These are phyloP conservation scores for Drosophila longiperda DNA, from an alignment of 2,888 invertebrate species.

Conservation along the genomic window DNA sequence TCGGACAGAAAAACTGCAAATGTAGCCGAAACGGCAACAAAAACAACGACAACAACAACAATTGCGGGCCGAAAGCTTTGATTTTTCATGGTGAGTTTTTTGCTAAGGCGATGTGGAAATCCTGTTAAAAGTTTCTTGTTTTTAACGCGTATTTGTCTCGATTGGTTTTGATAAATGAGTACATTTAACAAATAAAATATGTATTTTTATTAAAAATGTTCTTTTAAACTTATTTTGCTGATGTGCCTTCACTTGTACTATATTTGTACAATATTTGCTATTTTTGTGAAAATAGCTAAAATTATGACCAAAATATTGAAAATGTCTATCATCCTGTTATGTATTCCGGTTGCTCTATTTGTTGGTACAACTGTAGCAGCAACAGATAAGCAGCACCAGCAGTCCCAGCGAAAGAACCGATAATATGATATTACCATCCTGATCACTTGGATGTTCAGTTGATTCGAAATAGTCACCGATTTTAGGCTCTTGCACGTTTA, in stretches of 20 bases:
- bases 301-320: neutral
- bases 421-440: constrained; percentile 9
- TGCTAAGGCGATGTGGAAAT: neutral
- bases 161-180: neutral
- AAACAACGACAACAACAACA: constrained; percentile 18
- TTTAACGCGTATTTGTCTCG: neutral
- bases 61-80: constrained; percentile 16
- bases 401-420: constrained; percentile 22
- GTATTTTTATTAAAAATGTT: neutral
- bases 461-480: neutral
- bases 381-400: constrained; percentile 32
- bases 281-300: neutral
- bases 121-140: neutral
- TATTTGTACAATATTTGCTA: neutral
- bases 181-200: neutral
- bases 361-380: constrained; percentile 34
- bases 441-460: constrained; percentile 17
- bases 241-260: neutral
- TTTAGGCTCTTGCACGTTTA: neutral
- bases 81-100: constrained; percentile 47
- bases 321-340: neutral
- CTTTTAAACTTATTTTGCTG: neutral
- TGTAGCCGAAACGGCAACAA: constrained; percentile 7
- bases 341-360: constrained; percentile 7
- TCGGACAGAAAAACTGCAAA: constrained; percentile 24